Evolutionary conservation across 2,888 invertebrate species (phyloP), one percentile per base, ranked within the genome.

Genomic region (Mythimna albipuncta): DNA sequence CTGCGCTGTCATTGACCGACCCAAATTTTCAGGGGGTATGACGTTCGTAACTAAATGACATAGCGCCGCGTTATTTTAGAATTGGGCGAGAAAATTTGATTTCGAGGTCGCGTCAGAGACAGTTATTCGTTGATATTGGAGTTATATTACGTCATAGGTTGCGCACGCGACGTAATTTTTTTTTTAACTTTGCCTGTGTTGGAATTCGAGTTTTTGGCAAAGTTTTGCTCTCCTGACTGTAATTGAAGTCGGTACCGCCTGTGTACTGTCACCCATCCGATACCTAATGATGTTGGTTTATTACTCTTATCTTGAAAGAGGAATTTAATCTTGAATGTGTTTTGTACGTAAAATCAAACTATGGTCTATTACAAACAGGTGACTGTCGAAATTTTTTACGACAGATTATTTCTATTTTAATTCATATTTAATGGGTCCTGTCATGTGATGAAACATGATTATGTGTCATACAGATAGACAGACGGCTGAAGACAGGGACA

Each of bases 1-100:
- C 83, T 82, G 82, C 83, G 88, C 91, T 94, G 94, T 93, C 94
- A 93, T 92, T 94, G 94, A 94, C 94, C 93, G 93, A 90, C 94
- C 95, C 89, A 93, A 90, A 93, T 95, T 91, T 91, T 92, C 90
- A 87, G 87, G 84, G 85, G 85, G 90, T 89, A 91, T 93, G 93
- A 92, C 93, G 91, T 91, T 90, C 90, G 75, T 66, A 87, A 87
- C 88, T 90, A 89, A 92, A 91, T 92, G 91, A 92, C 90, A 91
- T 90, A 91, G 88, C 89, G 88, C 85, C 88, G 90, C 78, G 89
- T 92, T 93, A 93, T 93, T 94, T 93, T 94, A 90, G 91, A 94
- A 88, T 90, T 88, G 88, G 88, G 81, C 90, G 90, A 91, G 88
- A 89, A 91, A 87, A 86, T 87, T 88, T 85, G 44, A 84, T 91